These are phyloP conservation scores for Portunus trituberculatus DNA, from an alignment of 1,140 invertebrate species.

Conservation along the genomic window DNA sequence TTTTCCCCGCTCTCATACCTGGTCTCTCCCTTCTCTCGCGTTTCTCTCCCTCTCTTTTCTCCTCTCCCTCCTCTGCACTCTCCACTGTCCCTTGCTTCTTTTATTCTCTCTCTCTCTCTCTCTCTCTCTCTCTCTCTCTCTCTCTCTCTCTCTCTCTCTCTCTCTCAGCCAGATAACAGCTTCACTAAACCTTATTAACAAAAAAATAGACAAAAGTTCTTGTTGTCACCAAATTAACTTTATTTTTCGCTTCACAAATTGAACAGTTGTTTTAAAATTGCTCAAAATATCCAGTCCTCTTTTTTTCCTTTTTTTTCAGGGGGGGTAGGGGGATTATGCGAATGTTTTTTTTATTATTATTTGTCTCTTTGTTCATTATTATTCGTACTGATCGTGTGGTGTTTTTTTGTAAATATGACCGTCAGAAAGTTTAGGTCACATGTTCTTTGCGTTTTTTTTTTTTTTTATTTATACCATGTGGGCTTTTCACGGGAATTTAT, in stretches of 20 bases:
- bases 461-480: constrained; percentile 5
- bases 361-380: too few relatives aligned
- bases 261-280: neutral
- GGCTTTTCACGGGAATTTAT: too few relatives aligned
- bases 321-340: neutral
- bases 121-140: neutral
- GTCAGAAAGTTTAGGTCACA: neutral
- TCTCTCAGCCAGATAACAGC: neutral
- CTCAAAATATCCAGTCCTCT: neutral
- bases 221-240: neutral
- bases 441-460: neutral
- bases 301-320: neutral
- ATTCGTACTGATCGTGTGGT: too few relatives aligned
- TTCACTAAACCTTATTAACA: constrained; percentile 1
- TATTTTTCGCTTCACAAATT: neutral
- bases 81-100: neutral
- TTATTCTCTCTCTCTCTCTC: neutral
- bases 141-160: neutral
- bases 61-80: neutral
- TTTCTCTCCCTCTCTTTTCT: neutral
- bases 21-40: neutral
- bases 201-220: neutral
- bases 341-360: too few relatives aligned
- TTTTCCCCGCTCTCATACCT: too few relatives aligned
- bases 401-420: too few relatives aligned